phyloP scores from a whole-genome alignment of 2,888 invertebrate genomes.

The Folsomia manolachei region DNA sequence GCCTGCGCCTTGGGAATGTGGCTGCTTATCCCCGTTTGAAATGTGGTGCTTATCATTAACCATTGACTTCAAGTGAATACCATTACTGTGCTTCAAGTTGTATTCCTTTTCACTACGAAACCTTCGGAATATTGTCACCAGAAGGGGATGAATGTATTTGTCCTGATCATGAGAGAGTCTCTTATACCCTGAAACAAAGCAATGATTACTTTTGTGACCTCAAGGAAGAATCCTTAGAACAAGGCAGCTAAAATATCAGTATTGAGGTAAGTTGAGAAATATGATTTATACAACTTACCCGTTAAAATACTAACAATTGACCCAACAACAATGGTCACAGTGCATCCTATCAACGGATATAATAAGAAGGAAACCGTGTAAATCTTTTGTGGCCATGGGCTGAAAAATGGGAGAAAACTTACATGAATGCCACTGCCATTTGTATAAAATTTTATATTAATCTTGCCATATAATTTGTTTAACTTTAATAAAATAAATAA shows the following conservation, averaged over 20 bases:
- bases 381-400: conserved; percentile 39
- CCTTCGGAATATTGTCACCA: conserved; percentile 20
- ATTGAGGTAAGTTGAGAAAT: too few species aligned
- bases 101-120: conserved; percentile 5
- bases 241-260: too few species aligned
- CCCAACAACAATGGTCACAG: conserved; percentile 34
- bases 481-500: background rate
- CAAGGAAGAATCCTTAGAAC: background rate
- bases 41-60: conserved; percentile 18
- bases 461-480: too few species aligned
- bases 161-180: conserved; percentile 29
- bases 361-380: conserved; percentile 38
- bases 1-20: too few species aligned
- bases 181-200: conserved; percentile 15
- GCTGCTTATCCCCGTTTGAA: background rate
- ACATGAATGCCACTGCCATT: background rate
- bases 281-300: too few species aligned
- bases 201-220: background rate
- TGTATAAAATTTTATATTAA: background rate
- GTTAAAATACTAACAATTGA: conserved; percentile 35
- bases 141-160: conserved; percentile 33
- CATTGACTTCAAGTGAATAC: conserved; percentile 20
- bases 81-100: conserved; percentile 10
- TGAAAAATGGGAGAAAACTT: background rate
- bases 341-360: conserved; percentile 39